Base-by-base conservation (phyloP, 2,888 invertebrate genomes). In the Lampropteryx suffumata region DNA sequence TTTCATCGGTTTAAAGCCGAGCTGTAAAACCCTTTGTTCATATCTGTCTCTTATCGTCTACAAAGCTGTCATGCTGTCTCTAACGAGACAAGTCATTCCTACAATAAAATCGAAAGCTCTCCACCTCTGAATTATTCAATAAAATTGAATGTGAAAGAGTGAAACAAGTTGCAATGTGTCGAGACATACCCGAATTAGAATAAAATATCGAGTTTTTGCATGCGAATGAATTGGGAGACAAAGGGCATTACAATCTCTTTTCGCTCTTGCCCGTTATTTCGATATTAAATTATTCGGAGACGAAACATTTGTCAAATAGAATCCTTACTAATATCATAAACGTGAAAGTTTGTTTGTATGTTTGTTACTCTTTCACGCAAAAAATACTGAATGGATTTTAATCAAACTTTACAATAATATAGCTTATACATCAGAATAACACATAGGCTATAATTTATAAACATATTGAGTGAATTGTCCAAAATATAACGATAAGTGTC, bases 41-140 rank as follows among this genome's bases (percentile, higher is more conserved):
- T 56, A 45, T 41, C 57, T 57, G 56, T 53, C 59, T 41, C 24
- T 50, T 45, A 42, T 29, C 51, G 50, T 70, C 67, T 62, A 56
- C 61, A 59, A 50, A 72, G 63, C 64, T 73, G 69, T 72, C 71
- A 64, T 28, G 24, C 49, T 49, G 50, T 50, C 50, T 66, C 69
- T 82, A 82, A 82, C 78, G 65, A 82, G 82, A 79, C 72, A 69
- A 64, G 59, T 73, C 70, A 76, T 74, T 73, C 70, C 73, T 60
- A 66, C 73, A 72, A 79, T 78, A 78, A 79, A 72, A 79, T 71
- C 69, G 72, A 78, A 76, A 72, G 62, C 52, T 62, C 61, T 57
- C 68, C 55, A 67, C 64, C 67, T 71, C 66, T 84, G 86, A 83
- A 87, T 85, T 82, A 87, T 89, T 87, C 88, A 87, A 79, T 79